These are phyloP conservation scores for Hippasteria phrygiana DNA, from an alignment of 53 echinoderm and acorn worm genomes.

Conservation along the genomic window DNA sequence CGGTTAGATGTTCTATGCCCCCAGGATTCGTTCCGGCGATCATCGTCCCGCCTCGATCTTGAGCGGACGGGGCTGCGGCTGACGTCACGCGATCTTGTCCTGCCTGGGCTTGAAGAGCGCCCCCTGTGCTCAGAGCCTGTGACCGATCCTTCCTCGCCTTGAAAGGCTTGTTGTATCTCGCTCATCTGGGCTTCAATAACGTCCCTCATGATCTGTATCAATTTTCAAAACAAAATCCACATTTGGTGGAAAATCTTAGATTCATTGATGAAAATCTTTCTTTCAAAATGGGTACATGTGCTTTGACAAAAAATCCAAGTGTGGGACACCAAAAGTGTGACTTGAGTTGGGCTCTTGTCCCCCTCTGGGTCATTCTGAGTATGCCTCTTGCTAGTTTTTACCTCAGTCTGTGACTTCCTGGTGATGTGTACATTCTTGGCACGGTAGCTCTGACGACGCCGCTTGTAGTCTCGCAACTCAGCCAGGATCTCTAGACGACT, in stretches of 20 bases:
- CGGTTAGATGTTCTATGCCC: background rate
- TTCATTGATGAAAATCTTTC: no score
- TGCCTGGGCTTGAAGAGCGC: slow-evolving; percentile 7
- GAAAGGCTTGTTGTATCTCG: slow-evolving; percentile 56
- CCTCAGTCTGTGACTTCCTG: slow-evolving; percentile 84
- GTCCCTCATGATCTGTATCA: slow-evolving; percentile 84
- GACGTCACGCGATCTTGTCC: background rate
- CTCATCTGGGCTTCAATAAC: slow-evolving; percentile 88
- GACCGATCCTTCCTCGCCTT: slow-evolving; percentile 35
- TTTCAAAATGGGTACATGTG: no score
- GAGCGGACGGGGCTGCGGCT: slow-evolving; percentile 32
- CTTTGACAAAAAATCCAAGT: background rate
- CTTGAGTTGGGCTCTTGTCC: background rate
- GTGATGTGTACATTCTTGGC: slow-evolving; percentile 98
- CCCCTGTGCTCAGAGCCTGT: background rate
- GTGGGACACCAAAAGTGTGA: background rate
- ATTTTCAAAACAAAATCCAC: background rate
- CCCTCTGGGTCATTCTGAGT: background rate
- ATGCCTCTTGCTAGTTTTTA: slow-evolving; percentile 16
- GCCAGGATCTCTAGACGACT: slow-evolving; percentile 75
- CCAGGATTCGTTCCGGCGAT: background rate
- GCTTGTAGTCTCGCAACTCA: slow-evolving; percentile 86
- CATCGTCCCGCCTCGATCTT: background rate
- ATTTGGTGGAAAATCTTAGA: background rate
- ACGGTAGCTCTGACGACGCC: slow-evolving; percentile 93